A percentile compares a stretch with the other conserved stretches of the same genome.
phyloP scores from a whole-genome alignment of 1,140 invertebrate species.

The Aphaenogaster ashmeadi region DNA sequence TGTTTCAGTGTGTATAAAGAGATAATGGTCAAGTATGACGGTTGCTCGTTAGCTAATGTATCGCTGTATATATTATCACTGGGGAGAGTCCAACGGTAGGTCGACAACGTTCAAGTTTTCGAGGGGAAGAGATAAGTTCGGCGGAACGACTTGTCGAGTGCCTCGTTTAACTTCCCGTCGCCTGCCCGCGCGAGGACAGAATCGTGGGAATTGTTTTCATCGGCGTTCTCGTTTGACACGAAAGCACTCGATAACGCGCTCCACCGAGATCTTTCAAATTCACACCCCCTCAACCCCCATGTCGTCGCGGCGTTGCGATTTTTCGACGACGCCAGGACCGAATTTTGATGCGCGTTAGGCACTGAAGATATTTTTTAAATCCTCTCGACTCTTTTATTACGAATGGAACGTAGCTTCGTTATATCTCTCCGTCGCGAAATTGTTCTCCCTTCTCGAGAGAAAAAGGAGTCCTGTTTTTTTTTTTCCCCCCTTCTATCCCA shows the following conservation, averaged over 20 bases:
- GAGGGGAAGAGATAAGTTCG: constrained; percentile 9
- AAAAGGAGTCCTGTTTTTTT: background rate
- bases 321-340: background rate
- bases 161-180: constrained; percentile 7
- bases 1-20: constrained; percentile 68
- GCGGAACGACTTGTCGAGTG: constrained; percentile 16
- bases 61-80: constrained; percentile 75
- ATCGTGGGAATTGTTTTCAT: background rate
- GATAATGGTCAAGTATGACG: constrained; percentile 60
- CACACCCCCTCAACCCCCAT: background rate
- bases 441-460: background rate
- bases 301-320: constrained; percentile 17
- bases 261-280: background rate
- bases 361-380: background rate
- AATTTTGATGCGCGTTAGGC: background rate
- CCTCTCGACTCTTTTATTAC: background rate
- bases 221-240: background rate
- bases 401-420: background rate
- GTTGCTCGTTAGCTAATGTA: constrained; percentile 78
- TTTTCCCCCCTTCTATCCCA: background rate
- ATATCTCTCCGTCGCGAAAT: background rate
- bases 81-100: constrained; percentile 54
- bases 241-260: constrained; percentile 16
- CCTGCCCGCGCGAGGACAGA: background rate
- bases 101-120: constrained; percentile 26